Conservation (phyloP, 2,888 invertebrate genomes). For the Herminia tarsipennalis region DNA sequence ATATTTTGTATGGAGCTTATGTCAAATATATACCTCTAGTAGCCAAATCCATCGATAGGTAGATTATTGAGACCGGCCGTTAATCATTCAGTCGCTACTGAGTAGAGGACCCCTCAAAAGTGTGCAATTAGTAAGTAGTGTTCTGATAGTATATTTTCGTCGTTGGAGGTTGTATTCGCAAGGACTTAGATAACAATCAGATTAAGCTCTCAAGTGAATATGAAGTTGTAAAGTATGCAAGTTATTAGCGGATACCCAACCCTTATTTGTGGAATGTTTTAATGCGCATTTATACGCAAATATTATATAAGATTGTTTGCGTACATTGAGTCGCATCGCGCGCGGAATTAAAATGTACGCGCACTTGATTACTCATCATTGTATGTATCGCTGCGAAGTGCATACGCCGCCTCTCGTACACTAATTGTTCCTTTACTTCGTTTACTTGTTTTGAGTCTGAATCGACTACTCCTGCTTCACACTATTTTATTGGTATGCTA, state of each 20-base stretch:
- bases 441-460: too few relatives aligned
- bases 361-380: conserved; percentile 42
- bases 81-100: too few relatives aligned
- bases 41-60: too few relatives aligned
- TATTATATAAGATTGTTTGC: conserved; percentile 68
- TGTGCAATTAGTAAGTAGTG: conserved; percentile 19
- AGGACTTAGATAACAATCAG: conserved; percentile 46
- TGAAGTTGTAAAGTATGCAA: conserved; percentile 51
- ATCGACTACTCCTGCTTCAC: too few relatives aligned
- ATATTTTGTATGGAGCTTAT: too few relatives aligned
- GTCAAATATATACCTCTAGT: too few relatives aligned
- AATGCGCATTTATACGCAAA: conserved; percentile 64
- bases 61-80: too few relatives aligned
- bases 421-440: too few relatives aligned
- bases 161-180: conserved; percentile 14
- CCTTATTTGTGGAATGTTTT: conserved; percentile 71
- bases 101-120: too few relatives aligned
- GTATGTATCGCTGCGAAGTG: conserved; percentile 23
- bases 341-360: conserved; percentile 60
- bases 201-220: conserved; percentile 34
- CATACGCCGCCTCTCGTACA: conserved; percentile 15
- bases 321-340: conserved; percentile 52
- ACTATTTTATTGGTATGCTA: too few relatives aligned
- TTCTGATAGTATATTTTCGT: conserved; percentile 12
- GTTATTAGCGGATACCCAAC: conserved; percentile 57